These are phyloP conservation scores for Dromas ardeola DNA, from an alignment of 2,113 vertebrate genomes.

Conservation along the genomic window DNA sequence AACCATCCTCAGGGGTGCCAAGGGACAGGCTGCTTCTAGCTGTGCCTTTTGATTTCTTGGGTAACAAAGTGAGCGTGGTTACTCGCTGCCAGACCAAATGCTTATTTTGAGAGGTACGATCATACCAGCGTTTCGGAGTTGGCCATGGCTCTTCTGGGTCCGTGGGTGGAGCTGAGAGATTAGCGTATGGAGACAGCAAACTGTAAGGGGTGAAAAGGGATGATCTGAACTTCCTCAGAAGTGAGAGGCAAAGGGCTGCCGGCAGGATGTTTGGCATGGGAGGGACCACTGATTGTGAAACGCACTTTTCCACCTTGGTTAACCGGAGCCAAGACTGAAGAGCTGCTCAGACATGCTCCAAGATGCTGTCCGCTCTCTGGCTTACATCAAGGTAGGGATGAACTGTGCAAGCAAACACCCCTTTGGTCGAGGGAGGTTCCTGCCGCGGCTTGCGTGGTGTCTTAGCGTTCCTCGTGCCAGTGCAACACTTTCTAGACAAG, in stretches of 20 bases:
- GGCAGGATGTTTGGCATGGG: constrained; percentile 6
- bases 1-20: background rate
- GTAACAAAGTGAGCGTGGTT: background rate
- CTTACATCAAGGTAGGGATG: background rate
- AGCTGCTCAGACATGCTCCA: constrained; percentile 37
- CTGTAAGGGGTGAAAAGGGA: background rate
- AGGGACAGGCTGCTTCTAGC: background rate
- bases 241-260: background rate
- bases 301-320: background rate
- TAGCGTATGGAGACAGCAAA: background rate
- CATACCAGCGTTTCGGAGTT: accelerated
- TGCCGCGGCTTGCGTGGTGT: background rate
- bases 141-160: background rate
- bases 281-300: constrained; percentile 42
- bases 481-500: accelerated
- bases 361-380: background rate
- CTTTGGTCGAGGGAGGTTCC: background rate
- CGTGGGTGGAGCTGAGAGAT: background rate
- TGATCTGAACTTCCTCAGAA: background rate
- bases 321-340: background rate
- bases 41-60: background rate
- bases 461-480: background rate
- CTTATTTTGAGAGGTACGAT: background rate
- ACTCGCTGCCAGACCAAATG: background rate
- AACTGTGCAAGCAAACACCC: background rate